Percentiles rank a stretch among this genome's conserved stretches.
phyloP scores from a whole-genome alignment of 2,888 invertebrate genomes.

The Synergus gifuensis region DNA sequence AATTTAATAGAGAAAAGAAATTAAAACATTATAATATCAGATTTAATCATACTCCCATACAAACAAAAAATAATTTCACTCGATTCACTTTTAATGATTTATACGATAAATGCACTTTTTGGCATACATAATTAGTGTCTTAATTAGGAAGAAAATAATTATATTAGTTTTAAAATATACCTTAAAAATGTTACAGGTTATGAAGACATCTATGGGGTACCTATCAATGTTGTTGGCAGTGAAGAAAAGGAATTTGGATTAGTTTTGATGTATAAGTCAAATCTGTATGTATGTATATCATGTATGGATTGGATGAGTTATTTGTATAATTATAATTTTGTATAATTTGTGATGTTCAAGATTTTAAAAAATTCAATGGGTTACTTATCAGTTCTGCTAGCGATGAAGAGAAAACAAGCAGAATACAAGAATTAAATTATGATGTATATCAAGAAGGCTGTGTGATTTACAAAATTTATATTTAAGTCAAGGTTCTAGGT shows the following conservation, averaged over 20 bases:
- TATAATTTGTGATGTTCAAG: neutral
- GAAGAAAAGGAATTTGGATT: neutral
- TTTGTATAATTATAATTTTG: too few species aligned
- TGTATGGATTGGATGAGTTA: too few species aligned
- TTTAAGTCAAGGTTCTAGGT: too few species aligned
- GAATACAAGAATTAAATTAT: neutral
- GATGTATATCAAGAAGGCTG: too few species aligned
- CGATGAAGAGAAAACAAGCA: neutral
- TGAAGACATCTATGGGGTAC: neutral
- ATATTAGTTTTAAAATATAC: neutral
- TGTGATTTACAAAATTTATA: too few species aligned
- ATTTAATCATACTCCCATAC: too few species aligned
- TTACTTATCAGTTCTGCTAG: constrained; percentile 3
- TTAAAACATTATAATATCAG: too few species aligned
- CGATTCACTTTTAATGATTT: neutral
- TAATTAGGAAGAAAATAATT: neutral
- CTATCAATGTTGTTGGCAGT: neutral
- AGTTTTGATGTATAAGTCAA: too few species aligned
- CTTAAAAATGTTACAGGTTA: neutral
- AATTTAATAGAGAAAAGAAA: neutral
- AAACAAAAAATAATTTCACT: too few species aligned
- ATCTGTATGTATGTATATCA: too few species aligned
- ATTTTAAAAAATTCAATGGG: constrained; percentile 2
- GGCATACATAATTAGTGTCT: neutral
- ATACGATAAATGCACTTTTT: neutral